phyloP scores from a whole-genome alignment of 2,113 vertebrate species.

The Rafetus swinhoei region DNA sequence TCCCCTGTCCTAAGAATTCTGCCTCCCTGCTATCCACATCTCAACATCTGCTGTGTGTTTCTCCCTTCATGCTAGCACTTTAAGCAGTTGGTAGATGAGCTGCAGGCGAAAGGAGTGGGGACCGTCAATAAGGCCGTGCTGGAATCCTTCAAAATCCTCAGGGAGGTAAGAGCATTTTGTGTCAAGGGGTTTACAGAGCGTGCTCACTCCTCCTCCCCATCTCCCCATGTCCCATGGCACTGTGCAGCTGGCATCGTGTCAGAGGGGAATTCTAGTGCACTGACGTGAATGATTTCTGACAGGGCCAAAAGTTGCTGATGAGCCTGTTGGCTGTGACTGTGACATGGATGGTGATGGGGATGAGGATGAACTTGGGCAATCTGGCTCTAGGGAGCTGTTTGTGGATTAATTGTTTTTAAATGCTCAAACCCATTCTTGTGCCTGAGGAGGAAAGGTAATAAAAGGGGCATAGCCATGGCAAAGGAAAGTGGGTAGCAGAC shows the following conservation, averaged over 20 bases:
- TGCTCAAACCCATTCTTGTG: neutral
- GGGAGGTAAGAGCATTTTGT: slow-evolving; percentile 80
- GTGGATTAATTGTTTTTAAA: neutral
- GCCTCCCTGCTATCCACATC: neutral
- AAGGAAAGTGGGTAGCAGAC: neutral
- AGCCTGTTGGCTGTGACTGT: neutral
- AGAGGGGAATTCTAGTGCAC: neutral
- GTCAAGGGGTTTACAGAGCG: rapidly evolving
- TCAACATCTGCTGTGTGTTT: neutral
- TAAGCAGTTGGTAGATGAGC: slow-evolving; percentile 89
- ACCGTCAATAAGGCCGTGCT: slow-evolving; percentile 90
- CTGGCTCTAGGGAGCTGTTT: neutral
- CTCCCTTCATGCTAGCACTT: slow-evolving; percentile 85
- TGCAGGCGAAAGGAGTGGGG: slow-evolving; percentile 93
- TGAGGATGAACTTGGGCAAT: neutral
- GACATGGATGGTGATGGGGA: neutral
- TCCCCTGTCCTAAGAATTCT: rapidly evolving
- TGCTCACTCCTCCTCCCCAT: rapidly evolving
- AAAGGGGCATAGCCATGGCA: neutral
- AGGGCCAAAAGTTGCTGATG: neutral
- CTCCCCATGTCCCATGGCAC: neutral
- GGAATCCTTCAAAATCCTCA: slow-evolving; percentile 93
- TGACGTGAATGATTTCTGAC: neutral
- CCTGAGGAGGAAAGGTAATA: neutral
- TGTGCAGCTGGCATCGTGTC: rapidly evolving